These are phyloP conservation scores for Meandrina meandrites DNA, from an alignment of 92 coral and sea anemone species.

Conservation along the genomic window DNA sequence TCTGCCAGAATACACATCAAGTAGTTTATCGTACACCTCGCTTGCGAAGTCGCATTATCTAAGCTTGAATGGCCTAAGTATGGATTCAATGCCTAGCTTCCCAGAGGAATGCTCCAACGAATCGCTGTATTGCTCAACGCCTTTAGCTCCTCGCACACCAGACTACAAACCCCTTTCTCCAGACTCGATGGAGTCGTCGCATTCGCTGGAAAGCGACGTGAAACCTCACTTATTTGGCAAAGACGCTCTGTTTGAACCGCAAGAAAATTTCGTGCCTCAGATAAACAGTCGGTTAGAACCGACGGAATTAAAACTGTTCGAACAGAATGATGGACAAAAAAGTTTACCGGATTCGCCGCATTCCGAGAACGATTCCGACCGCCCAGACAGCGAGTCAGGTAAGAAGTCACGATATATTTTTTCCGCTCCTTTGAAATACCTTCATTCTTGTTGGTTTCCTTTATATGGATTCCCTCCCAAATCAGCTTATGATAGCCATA, in stretches of 20 bases:
- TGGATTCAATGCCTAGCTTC: slow-evolving; percentile 80
- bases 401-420: slow-evolving; percentile 45
- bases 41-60: slow-evolving; percentile 63
- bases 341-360: slow-evolving; percentile 54
- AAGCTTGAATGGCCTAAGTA: slow-evolving; percentile 74
- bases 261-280: slow-evolving; percentile 44
- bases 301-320: slow-evolving; percentile 52
- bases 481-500: slow-evolving; percentile 17
- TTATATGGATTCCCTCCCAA: background rate
- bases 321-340: slow-evolving; percentile 39
- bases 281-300: slow-evolving; percentile 58
- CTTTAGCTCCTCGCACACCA: slow-evolving; percentile 57
- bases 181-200: slow-evolving; percentile 38
- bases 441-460: background rate
- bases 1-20: slow-evolving; percentile 78
- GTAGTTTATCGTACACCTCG: slow-evolving; percentile 53
- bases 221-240: slow-evolving; percentile 62
- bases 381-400: slow-evolving; percentile 95
- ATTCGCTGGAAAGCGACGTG: slow-evolving; percentile 47
- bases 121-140: slow-evolving; percentile 90
- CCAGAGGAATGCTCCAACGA: slow-evolving; percentile 93
- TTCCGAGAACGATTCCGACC: slow-evolving; percentile 76
- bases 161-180: slow-evolving; percentile 62
- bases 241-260: slow-evolving; percentile 58
- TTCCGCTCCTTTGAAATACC: background rate